phyloP scores from a whole-genome alignment of 2,888 invertebrate genomes.

The Corythucha ciliata region DNA sequence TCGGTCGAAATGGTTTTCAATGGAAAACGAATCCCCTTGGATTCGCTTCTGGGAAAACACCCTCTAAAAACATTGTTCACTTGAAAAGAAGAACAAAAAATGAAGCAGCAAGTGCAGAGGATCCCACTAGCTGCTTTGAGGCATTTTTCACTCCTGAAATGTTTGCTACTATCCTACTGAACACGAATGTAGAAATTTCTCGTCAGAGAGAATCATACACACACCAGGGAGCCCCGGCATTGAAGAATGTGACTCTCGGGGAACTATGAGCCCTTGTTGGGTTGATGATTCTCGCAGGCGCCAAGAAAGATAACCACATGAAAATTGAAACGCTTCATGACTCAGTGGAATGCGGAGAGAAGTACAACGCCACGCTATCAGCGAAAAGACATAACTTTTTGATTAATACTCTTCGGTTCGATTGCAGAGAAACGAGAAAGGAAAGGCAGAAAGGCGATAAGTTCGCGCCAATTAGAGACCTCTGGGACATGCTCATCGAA shows the following conservation, averaged over 20 bases:
- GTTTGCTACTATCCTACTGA: too few relatives aligned
- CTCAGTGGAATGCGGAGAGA: constrained; percentile 4
- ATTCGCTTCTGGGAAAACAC: too few relatives aligned
- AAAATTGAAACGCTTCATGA: constrained; percentile 4
- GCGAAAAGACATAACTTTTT: constrained; percentile 9
- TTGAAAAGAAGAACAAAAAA: too few relatives aligned
- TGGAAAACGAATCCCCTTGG: too few relatives aligned
- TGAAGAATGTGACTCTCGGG: constrained; percentile 1
- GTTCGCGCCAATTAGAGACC: constrained; percentile 18
- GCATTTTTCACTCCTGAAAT: too few relatives aligned
- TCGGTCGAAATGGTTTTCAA: too few relatives aligned
- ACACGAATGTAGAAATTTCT: constrained; percentile 1
- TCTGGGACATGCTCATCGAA: constrained; percentile 11
- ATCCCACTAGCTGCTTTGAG: too few relatives aligned
- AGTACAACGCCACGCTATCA: constrained; percentile 12
- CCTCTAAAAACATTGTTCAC: too few relatives aligned
- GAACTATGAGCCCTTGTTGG: not conserved
- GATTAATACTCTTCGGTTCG: constrained; percentile 16
- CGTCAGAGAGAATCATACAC: constrained; percentile 1
- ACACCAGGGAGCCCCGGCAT: not conserved
- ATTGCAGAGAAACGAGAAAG: constrained; percentile 9
- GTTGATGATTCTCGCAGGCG: constrained; percentile 3
- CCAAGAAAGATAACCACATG: constrained; percentile 17
- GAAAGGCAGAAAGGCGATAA: not conserved
- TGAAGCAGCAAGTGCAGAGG: too few relatives aligned